Percentiles rank a stretch among this genome's conserved stretches.
These are phyloP conservation scores for Vannuccia rotundouncinata DNA, from an alignment of 2,888 invertebrate species.

Conservation along the genomic window DNA sequence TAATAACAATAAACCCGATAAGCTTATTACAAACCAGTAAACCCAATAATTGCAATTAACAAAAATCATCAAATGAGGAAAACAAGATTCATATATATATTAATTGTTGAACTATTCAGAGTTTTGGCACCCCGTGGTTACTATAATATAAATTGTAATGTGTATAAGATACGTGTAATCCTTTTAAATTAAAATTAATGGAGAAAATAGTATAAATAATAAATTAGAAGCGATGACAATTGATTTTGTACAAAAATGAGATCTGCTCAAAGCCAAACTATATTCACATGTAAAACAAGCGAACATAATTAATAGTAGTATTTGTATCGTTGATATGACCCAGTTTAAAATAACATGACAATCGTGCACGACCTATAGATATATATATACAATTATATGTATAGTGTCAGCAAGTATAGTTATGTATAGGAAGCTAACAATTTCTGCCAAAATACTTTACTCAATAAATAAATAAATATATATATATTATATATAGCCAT, in stretches of 20 bases:
- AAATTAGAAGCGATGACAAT: background rate
- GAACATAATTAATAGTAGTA: background rate
- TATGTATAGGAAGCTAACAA: background rate
- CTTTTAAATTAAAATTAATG: slow-evolving; percentile 18
- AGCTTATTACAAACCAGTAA: background rate
- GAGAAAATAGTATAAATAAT: background rate
- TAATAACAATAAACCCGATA: background rate
- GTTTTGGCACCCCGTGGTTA: slow-evolving; percentile 20
- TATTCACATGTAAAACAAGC: background rate
- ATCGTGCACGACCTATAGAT: background rate
- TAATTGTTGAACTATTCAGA: slow-evolving; percentile 22
- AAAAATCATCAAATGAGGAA: background rate
- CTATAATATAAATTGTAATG: background rate
- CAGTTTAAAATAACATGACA: slow-evolving; percentile 14
- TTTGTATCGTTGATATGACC: background rate
- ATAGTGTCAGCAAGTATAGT: background rate
- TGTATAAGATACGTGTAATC: background rate
- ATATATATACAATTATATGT: background rate
- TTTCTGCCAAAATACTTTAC: background rate
- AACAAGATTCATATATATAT: slow-evolving; percentile 19
- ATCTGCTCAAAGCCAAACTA: background rate
- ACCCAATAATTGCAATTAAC: background rate
- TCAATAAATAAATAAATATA: background rate
- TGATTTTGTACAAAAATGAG: background rate
- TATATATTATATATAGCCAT: too few relatives aligned